These are phyloP conservation scores for Temnothorax rugatulus DNA, from an alignment of 2,888 invertebrate species.

Conservation along the genomic window DNA sequence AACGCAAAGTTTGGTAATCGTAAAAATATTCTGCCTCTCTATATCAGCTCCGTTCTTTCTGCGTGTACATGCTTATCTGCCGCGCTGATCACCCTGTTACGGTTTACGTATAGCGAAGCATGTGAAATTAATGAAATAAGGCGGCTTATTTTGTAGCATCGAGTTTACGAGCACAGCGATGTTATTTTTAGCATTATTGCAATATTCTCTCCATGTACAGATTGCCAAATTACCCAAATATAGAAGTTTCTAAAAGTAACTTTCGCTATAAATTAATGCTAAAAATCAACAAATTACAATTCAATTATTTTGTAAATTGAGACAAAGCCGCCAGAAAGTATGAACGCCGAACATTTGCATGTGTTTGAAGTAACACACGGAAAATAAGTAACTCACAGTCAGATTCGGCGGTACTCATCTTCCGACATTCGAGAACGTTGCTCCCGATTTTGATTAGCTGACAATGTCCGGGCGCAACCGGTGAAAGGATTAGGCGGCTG, in stretches of 20 bases:
- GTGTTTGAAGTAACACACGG: neutral
- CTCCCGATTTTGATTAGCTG: slow-evolving; percentile 45
- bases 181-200: slow-evolving; percentile 19
- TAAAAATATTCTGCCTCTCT: slow-evolving; percentile 56
- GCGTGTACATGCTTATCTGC: slow-evolving; percentile 53
- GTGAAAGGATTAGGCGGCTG: slow-evolving; percentile 53
- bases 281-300: neutral
- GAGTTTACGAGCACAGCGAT: neutral
- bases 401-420: neutral
- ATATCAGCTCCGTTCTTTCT: slow-evolving; percentile 54
- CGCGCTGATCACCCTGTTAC: slow-evolving; percentile 49
- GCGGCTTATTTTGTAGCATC: slow-evolving; percentile 22
- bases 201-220: neutral
- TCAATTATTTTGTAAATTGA: neutral
- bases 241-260: neutral
- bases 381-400: neutral
- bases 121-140: slow-evolving; percentile 52
- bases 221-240: slow-evolving; percentile 17
- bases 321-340: neutral
- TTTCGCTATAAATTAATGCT: neutral
- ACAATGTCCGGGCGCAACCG: slow-evolving; percentile 36
- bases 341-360: neutral
- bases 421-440: slow-evolving; percentile 6
- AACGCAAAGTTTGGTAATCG: slow-evolving; percentile 55
- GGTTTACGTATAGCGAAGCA: slow-evolving; percentile 49